Evolutionary conservation across 2,888 invertebrate species (phyloP), one percentile per base, ranked within the genome.

Genomic region (Rhorus exstirpatorius): DNA sequence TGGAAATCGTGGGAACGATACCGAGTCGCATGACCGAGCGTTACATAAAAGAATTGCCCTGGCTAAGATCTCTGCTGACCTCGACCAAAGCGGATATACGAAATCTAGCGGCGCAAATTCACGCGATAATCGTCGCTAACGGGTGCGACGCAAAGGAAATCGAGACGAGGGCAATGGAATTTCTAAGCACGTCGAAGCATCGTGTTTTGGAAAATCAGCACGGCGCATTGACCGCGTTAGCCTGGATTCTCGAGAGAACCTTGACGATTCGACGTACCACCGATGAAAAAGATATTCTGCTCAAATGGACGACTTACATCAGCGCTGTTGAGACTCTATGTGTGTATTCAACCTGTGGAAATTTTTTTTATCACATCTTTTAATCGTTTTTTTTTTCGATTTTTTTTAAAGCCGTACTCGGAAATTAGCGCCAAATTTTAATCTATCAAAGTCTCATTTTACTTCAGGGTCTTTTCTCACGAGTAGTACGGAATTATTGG

Each of bases 1-100:
- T 97, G 85, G 98, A 98, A 93, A 94, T 97, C 21, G 94, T 98
- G n/a, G 97, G 97, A 49, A 97, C 97, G 80, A 95, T 97, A 8
- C 96, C 97, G 0, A 95, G 96, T 21, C 93, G 95, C 75, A 94
- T 97, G 88, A 94, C 96, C 0, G 89, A 94, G 38, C 94, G 95
- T 83, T 95, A 97, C 90, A 93, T 94, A 1, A 94, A 94, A 38
- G 94, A 96, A 17, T 89, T 96, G 12, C 94, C 95, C 3, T 96
- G 96, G 95, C 91, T 97, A 0, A 93, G 94, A 87, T 95, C 94
- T 79, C 93, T 96, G 0, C 93, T 97, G 68, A 95, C 94, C 14
- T 96, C 96, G 60, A 96, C 96, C 6, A 97, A 96, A 86, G 97
- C 97, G 91, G 96, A 96, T 19, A 95, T 97, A 82, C 94, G 98